Base-by-base conservation (phyloP, 2,888 invertebrate species). In the Polydrusus tereticollis region DNA sequence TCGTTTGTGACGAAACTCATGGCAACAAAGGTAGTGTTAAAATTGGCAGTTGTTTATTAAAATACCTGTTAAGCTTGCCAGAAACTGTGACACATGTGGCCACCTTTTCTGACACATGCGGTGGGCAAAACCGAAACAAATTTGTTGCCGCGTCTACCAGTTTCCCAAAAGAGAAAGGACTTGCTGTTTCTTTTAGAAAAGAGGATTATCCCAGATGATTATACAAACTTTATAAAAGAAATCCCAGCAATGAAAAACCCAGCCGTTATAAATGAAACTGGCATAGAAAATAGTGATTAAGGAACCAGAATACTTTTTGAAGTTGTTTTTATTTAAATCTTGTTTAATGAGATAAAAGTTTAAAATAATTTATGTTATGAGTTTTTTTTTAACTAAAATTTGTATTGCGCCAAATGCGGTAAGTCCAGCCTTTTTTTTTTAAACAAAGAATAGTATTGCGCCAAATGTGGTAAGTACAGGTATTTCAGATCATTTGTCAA, bases 121-220 rank as follows among this genome's bases (percentile, higher is more conserved):
- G n/a, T n/a, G n/a, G n/a, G n/a, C n/a, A n/a, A n/a, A n/a, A n/a
- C n/a, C n/a, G n/a, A n/a, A n/a, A n/a, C n/a, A n/a, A n/a, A n/a
- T n/a, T n/a, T n/a, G n/a, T n/a, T n/a, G n/a, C n/a, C 23, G 43
- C 18, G 38, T 21, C 14, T 55, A 38, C 43, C 45, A 14, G 58
- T 67, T 6, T 43, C 57, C 4, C 18, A 67, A 67, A 67, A 67
- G 47, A 67, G 59, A 59, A 67, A 55, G 50, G 43, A 57, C 41
- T 23, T 67, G 45, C 33, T 67, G 10, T 57, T 36, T 33, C 23
- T 55, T n/a, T 47, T 67, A 6, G 18, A 58, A 29, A 58, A 67
- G 33, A 59, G 59, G 12, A 67, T 47, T 59, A 67, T 67, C 16
- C 59, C 67, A 18, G 67, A 67, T 18, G 55, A 65, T 38, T 65